Evolutionary conservation across 2,797 vertebrate genomes (phyloP), one percentile per base, ranked within the genome.

Genomic region (Syncerus caffer): DNA sequence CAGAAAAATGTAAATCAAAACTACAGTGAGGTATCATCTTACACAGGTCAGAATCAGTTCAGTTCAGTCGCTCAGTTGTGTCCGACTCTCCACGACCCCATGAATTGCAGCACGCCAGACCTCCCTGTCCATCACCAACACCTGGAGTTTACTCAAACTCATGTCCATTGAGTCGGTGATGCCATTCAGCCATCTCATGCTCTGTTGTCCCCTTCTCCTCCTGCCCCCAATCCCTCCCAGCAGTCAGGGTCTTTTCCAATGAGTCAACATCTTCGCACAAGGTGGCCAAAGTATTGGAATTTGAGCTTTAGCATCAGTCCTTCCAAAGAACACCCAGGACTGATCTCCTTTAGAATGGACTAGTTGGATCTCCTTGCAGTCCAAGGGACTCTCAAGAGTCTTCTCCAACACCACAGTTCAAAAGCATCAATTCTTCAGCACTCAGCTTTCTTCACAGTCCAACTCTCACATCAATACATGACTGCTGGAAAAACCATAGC

Each of bases 391-490:
- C 3, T 60, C 62, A 64, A 64, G 60, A n/a, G 31, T 17, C 31
- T 64, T 64, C 7, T 64, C 60, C 60, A 64, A 64, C 15, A 17
- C 60, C 31, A 64, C 60, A 64, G 60, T 64, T 64, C 15, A 64
- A n/a, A 17, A 64, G 31, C 15, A 64, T 64, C 60, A n/a, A n/a
- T 64, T n/a, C 3, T 2, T 64, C 0, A 4, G 7, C 0, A 0
- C 31, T 64, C 15, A 64, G 60, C 27, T 64, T 64, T 64, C 15
- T 64, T 64, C 4, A 62, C 14, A 16, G 7, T 31, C 60, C 7
- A 62, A 31, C 29, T n/a, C 7, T 31, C 3, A 62, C 60, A 31
- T 62, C 29, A 14, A 62, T 31, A 62, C 3, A 62, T n/a, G 60
- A 62, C 29, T 0, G 62, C 60, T 0, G 15, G 7, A 62, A 62